Conservation (phyloP, 2,113 vertebrate species). For the Ciconia stormi region DNA sequence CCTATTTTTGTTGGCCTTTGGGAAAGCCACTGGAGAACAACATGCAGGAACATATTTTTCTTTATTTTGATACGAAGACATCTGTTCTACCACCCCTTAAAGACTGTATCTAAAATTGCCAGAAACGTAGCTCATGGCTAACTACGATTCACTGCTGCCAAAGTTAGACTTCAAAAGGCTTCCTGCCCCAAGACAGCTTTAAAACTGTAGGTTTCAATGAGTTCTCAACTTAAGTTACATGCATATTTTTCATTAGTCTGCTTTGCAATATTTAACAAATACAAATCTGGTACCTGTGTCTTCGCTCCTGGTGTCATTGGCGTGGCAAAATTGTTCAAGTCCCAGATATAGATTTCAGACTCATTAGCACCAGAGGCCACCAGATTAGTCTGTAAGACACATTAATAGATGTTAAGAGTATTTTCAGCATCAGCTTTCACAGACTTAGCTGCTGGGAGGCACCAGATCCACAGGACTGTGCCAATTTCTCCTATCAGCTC, state of each 20-base stretch:
- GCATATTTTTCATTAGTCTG: background rate
- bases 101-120: background rate
- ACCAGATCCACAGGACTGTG: background rate
- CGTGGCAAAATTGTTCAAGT: conserved; percentile 91
- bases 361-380: conserved; percentile 95
- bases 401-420: background rate
- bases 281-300: conserved; percentile 83
- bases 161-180: background rate
- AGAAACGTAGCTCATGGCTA: background rate
- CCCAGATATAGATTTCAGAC: conserved; percentile 99
- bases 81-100: background rate
- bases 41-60: background rate
- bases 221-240: background rate
- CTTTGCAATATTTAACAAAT: background rate
- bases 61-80: background rate
- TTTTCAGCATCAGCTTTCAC: background rate
- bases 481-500: background rate
- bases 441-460: background rate
- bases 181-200: background rate
- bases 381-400: conserved; percentile 85
- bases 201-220: background rate
- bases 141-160: background rate
- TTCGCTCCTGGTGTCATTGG: conserved; percentile 97
- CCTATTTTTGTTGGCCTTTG: background rate
- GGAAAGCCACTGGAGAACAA: background rate